phyloP scores from a whole-genome alignment of 2,797 vertebrate genomes.

The Notolabrus celidotus region DNA sequence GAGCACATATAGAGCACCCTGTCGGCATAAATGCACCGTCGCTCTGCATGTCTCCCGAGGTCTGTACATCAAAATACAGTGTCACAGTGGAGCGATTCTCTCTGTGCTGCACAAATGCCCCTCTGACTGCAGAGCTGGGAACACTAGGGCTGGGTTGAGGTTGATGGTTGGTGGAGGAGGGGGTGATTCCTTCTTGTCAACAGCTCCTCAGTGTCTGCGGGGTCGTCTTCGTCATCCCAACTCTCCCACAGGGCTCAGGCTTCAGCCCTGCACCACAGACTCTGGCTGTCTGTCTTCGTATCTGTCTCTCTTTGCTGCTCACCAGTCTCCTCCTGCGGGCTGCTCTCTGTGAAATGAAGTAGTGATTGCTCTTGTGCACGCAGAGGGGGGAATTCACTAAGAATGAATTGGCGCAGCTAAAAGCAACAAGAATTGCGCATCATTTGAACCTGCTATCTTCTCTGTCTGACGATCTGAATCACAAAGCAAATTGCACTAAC shows the following conservation, averaged over 20 bases:
- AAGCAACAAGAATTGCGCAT: no score
- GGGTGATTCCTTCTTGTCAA: constrained; percentile 46
- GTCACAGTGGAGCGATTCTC: constrained; percentile 30
- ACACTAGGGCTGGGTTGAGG: constrained; percentile 2
- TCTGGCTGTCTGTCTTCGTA: constrained; percentile 27
- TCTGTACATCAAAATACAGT: constrained; percentile 47
- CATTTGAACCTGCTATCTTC: constrained; percentile 26
- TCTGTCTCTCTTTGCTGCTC: constrained; percentile 41
- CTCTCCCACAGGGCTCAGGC: constrained; percentile 59
- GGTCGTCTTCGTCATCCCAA: constrained; percentile 28
- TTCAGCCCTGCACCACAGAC: constrained; percentile 44
- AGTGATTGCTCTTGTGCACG: constrained; percentile 77
- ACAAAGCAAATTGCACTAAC: no score
- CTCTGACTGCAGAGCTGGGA: constrained; percentile 42
- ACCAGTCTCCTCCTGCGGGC: constrained; percentile 29
- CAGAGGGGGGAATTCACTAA: constrained; percentile 14
- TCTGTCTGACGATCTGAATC: constrained; percentile 4
- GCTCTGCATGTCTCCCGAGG: constrained; percentile 47
- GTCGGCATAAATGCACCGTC: constrained; percentile 38
- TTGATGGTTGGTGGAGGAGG: neutral
- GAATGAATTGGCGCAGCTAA: no score
- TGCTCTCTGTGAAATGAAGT: constrained; percentile 73
- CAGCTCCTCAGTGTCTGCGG: constrained; percentile 47
- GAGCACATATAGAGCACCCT: constrained; percentile 52
- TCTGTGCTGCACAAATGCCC: constrained; percentile 34